Evolutionary conservation across 2,888 invertebrate species (phyloP).

Genomic region (Tetrapedia diversipes): DNA sequence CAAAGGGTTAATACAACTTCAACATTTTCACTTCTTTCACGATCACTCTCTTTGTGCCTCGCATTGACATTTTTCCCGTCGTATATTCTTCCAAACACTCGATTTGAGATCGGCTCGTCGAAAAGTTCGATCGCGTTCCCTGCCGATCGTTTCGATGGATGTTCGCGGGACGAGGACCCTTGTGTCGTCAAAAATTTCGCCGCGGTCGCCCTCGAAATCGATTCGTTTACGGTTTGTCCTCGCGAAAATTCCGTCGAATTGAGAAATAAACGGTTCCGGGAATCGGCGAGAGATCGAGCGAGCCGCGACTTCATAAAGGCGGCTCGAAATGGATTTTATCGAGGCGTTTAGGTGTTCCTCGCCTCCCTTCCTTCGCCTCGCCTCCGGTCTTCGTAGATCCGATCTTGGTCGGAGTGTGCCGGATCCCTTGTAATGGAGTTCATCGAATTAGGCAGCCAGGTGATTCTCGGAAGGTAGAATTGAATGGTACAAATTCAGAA

Average conservation of each 20-base stretch:
- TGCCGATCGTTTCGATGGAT: constrained; percentile 1
- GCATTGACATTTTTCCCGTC: too few species aligned
- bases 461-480: background rate
- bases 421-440: background rate
- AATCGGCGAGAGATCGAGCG: background rate
- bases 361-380: too few species aligned
- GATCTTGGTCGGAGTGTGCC: background rate
- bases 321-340: constrained; percentile 10
- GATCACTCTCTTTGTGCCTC: too few species aligned
- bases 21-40: too few species aligned
- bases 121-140: constrained; percentile 16
- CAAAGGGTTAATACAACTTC: too few species aligned
- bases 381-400: background rate
- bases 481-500: background rate
- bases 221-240: background rate
- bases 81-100: too few species aligned
- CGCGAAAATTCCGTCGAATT: background rate
- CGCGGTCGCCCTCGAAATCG: background rate
- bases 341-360: background rate
- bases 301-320: constrained; percentile 6
- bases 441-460: background rate
- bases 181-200: constrained; percentile 6
- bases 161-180: constrained; percentile 18
- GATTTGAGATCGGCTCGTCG: constrained; percentile 8
- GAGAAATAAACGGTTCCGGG: constrained; percentile 23